Evolutionary conservation across 2,797 vertebrate genomes (phyloP).

Genomic region (Sebastes trivittatus): DNA sequence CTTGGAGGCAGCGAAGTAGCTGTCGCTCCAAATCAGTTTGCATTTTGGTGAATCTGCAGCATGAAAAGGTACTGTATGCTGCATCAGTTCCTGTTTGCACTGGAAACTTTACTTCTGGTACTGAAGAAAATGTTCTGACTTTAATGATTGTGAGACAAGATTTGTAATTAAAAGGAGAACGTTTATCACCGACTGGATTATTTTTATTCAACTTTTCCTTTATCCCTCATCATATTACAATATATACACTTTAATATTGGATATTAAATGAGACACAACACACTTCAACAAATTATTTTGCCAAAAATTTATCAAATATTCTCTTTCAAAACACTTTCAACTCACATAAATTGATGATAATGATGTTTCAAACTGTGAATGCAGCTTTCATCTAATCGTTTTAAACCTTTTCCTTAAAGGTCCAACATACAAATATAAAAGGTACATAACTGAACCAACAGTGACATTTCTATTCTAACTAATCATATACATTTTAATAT

Average conservation of each 20-base stretch:
- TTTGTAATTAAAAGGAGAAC: too few species aligned
- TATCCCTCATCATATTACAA: not conserved
- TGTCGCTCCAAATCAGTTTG: too few species aligned
- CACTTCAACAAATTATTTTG: conserved; percentile 49
- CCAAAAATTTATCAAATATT: conserved; percentile 22
- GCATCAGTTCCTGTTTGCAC: too few species aligned
- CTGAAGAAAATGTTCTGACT: too few species aligned
- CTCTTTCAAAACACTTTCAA: conserved; percentile 4
- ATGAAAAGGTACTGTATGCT: too few species aligned
- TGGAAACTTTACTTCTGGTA: too few species aligned
- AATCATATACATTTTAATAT: conserved; percentile 4
- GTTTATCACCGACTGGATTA: too few species aligned
- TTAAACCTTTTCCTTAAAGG: not conserved
- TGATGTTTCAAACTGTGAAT: not conserved
- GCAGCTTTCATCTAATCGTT: not conserved
- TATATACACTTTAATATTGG: not conserved
- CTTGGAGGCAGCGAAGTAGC: rapidly evolving
- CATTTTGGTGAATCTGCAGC: too few species aligned
- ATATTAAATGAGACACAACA: conserved; percentile 7
- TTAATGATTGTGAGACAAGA: too few species aligned
- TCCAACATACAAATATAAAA: not conserved
- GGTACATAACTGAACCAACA: conserved; percentile 1
- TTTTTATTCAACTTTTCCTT: not conserved
- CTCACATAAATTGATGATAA: not conserved
- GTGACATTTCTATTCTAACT: not conserved